Evolutionary conservation across 2,888 invertebrate genomes (phyloP).

Genomic region (Cremastobaeus sp.): DNA sequence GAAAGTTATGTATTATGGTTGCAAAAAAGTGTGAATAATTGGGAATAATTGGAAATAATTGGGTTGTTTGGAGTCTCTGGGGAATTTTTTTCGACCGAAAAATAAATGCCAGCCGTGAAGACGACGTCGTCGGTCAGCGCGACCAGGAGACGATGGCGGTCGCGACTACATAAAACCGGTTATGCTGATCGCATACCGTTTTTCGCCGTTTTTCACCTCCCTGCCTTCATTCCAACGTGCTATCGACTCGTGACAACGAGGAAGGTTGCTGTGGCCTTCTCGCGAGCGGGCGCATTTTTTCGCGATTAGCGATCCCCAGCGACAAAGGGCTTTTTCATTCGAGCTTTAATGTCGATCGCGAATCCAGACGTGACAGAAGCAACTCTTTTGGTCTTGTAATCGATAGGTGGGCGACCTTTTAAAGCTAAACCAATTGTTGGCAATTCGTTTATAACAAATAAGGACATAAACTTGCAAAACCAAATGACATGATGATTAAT

Average conservation of each 20-base stretch:
- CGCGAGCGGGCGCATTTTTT: conserved; percentile 42
- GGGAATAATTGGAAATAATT: too few relatives aligned
- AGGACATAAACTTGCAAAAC: too few relatives aligned
- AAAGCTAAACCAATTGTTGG: too few relatives aligned
- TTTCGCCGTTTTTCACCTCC: conserved; percentile 72
- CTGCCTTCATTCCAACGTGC: conserved; percentile 61
- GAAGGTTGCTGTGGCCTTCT: conserved; percentile 60
- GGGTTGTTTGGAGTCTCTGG: too few relatives aligned
- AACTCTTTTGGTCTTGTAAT: too few relatives aligned
- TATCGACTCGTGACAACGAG: conserved; percentile 61
- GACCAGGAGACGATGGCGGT: conserved; percentile 55
- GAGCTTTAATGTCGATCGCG: conserved; percentile 29
- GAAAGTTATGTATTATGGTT: too few relatives aligned
- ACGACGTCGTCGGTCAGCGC: conserved; percentile 63
- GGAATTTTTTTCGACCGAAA: conserved; percentile 2
- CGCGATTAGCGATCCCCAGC: conserved; percentile 32
- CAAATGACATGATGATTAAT: too few relatives aligned
- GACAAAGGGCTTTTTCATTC: conserved; percentile 29
- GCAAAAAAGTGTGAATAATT: too few relatives aligned
- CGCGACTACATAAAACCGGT: conserved; percentile 69
- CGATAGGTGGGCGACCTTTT: too few relatives aligned
- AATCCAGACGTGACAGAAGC: too few relatives aligned
- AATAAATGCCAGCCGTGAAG: conserved; percentile 62
- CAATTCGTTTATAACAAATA: too few relatives aligned
- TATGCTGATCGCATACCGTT: conserved; percentile 73